Percentiles rank a stretch among this genome's conserved stretches.
These are phyloP conservation scores for Drosophila flavopinicola DNA, from an alignment of 2,888 invertebrate genomes.

Conservation along the genomic window DNA sequence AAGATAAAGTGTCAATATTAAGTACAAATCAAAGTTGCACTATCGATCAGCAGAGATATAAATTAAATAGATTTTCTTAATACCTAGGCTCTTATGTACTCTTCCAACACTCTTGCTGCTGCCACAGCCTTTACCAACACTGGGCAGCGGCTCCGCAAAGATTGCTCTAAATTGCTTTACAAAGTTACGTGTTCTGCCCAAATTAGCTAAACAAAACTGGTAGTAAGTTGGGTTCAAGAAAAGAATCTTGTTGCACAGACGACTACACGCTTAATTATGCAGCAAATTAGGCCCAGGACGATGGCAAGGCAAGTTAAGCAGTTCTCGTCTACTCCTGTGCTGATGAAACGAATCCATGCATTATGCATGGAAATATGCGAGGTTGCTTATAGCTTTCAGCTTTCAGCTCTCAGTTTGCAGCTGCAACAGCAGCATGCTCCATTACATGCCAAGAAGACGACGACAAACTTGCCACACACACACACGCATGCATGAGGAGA, in stretches of 20 bases:
- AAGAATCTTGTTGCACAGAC: constrained; percentile 49
- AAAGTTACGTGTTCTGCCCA: constrained; percentile 24
- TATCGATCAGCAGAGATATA: not conserved
- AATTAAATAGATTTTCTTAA: not conserved
- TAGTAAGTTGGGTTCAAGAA: constrained; percentile 9
- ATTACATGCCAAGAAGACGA: constrained; percentile 67
- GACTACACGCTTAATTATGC: constrained; percentile 75
- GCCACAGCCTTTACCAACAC: not conserved
- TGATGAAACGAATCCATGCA: constrained; percentile 76
- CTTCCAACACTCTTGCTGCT: not conserved
- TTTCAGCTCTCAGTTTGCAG: constrained; percentile 29
- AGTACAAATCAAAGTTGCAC: no score
- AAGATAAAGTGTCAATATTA: no score
- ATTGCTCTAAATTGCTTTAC: constrained; percentile 24
- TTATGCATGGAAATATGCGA: constrained; percentile 70
- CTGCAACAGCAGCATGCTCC: constrained; percentile 65
- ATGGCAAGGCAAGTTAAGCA: constrained; percentile 37
- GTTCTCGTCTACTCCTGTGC: constrained; percentile 34
- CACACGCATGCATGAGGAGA: constrained; percentile 18
- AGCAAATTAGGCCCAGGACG: constrained; percentile 75
- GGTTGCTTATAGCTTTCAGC: constrained; percentile 39
- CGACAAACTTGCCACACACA: constrained; percentile 44
- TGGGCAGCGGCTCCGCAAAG: not conserved
- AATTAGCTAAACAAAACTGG: constrained; percentile 45
- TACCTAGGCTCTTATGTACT: not conserved